Evolutionary conservation across 2,888 invertebrate genomes (phyloP).

Genomic region (Agrotis exclamationis): DNA sequence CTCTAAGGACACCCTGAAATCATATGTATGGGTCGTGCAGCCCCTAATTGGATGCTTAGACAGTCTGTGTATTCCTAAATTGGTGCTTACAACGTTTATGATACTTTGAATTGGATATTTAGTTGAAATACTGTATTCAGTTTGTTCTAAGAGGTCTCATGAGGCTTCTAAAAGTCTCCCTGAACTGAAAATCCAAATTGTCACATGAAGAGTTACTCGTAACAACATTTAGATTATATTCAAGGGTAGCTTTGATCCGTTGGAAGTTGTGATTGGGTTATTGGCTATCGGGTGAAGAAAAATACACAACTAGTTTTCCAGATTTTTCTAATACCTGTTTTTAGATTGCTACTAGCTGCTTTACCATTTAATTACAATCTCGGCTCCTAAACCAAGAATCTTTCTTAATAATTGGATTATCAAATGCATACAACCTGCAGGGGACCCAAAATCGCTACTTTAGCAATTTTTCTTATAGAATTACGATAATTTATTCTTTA

Average conservation of each 20-base stretch:
- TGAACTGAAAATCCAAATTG: background rate
- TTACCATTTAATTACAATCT: too few relatives aligned
- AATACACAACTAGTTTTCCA: background rate
- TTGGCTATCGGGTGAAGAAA: background rate
- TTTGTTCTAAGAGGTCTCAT: conserved; percentile 23
- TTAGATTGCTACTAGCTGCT: too few relatives aligned
- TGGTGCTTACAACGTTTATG: conserved; percentile 45
- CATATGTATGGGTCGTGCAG: conserved; percentile 29
- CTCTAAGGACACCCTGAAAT: conserved; percentile 3
- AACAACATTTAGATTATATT: background rate
- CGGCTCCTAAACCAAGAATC: too few relatives aligned
- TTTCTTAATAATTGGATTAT: background rate
- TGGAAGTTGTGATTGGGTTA: background rate
- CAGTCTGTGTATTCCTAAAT: conserved; percentile 42
- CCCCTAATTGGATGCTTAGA: conserved; percentile 26
- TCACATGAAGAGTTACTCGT: background rate
- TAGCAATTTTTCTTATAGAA: too few relatives aligned
- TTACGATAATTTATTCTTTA: too few relatives aligned
- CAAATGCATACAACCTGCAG: too few relatives aligned
- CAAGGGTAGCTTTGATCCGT: background rate
- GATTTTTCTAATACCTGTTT: too few relatives aligned
- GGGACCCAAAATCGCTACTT: too few relatives aligned
- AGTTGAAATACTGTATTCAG: conserved; percentile 34
- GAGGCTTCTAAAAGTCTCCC: background rate
- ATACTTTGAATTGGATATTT: conserved; percentile 36